Evolutionary conservation across 2,797 vertebrate genomes (phyloP), one percentile per base, ranked within the genome.

Genomic region (Emydoidea blandingii): DNA sequence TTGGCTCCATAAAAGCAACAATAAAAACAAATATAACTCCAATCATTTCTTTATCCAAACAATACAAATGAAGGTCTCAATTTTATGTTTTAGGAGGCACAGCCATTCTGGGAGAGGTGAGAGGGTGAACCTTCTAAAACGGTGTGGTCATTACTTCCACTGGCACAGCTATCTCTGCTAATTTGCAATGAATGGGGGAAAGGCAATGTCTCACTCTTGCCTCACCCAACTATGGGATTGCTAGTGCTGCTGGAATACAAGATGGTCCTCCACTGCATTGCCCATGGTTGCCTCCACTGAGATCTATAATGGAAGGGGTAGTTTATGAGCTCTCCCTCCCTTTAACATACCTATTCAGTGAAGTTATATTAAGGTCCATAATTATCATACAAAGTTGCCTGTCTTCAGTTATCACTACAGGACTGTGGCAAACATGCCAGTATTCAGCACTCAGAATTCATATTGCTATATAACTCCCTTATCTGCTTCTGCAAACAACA

Each of bases 351-450:
- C 34, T 65, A 65, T n/a, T 65, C 62, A 65, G 8, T n/a, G 34
- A 65, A n/a, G 34, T 16, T n/a, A 65, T n/a, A n/a, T 65, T 65
- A n/a, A n/a, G 8, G 62, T 18, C 34, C 34, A 19, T n/a, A n/a
- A n/a, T 65, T 65, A n/a, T 65, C 62, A 65, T n/a, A 7, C 34
- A 18, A 9, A 19, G 34, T n/a, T 65, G 31, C 8, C 65, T 41
- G 9, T 3, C 65, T 72, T 37, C 65, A 37, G 9, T 72, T 37
- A 91, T 2, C 4, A 27, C 18, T 37, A 44, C 5, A 59, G n/a
- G 54, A 86, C 23, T 0, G 0, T 7, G 56, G 2, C 1, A 8
- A 41, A n/a, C 0, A 0, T 6, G 44, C 5, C 3, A 6, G 0
- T 2, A 14, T 11, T 90, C 74, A 49, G 9, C 12, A 7, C 5